These are phyloP conservation scores for Apistogramma diplotaenia DNA, from an alignment of 2,113 vertebrate species.

Conservation along the genomic window DNA sequence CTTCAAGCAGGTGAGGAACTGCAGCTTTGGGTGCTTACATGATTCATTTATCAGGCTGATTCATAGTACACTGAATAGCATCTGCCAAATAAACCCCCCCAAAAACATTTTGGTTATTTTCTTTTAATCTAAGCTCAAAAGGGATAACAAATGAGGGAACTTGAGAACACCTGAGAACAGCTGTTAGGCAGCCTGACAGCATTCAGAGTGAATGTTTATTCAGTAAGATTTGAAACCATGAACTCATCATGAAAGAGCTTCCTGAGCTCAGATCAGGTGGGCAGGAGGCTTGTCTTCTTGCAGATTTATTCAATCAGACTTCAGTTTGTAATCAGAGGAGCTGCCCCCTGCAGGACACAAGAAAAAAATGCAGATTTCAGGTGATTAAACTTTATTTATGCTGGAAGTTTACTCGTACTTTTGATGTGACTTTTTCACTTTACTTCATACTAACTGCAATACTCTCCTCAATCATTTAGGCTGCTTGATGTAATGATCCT, in stretches of 20 bases:
- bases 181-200: too few relatives aligned
- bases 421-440: neutral
- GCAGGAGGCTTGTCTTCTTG: neutral
- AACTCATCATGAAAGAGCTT: neutral
- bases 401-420: neutral
- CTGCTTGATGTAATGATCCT: constrained; percentile 41
- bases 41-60: too few relatives aligned
- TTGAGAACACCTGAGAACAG: too few relatives aligned
- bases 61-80: too few relatives aligned
- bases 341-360: neutral
- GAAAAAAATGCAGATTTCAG: neutral
- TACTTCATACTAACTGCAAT: neutral
- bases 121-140: too few relatives aligned
- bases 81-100: too few relatives aligned
- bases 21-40: too few relatives aligned
- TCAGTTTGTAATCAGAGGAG: fast-evolving
- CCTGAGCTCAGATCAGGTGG: neutral
- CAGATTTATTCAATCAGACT: too few relatives aligned
- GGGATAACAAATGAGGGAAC: too few relatives aligned
- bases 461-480: constrained; percentile 6
- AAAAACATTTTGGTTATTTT: too few relatives aligned
- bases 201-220: neutral
- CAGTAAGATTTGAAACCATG: neutral
- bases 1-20: too few relatives aligned
- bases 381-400: neutral